Evolutionary conservation across 35 echinoderm and acorn worm species (phyloP).

Genomic region (Lytechinus variegatus): DNA sequence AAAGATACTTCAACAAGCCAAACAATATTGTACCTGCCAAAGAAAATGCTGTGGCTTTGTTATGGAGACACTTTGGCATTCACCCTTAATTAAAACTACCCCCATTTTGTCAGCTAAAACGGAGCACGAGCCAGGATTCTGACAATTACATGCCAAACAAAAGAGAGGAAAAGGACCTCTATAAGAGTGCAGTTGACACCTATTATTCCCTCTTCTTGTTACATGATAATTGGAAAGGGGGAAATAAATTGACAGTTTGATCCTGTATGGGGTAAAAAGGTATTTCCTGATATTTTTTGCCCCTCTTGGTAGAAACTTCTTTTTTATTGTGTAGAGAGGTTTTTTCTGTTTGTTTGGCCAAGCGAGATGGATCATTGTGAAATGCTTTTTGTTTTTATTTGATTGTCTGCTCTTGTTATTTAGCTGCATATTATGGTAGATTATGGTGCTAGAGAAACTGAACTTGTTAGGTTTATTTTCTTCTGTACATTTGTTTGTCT

Average conservation of each 20-base stretch:
- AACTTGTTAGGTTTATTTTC: too few relatives aligned
- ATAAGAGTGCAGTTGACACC: not conserved
- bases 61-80: not conserved
- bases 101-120: not conserved
- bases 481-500: too few relatives aligned
- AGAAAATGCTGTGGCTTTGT: not conserved
- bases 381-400: too few relatives aligned
- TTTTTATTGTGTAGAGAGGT: not conserved
- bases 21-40: not conserved
- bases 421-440: too few relatives aligned
- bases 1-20: not conserved
- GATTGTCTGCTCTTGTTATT: too few relatives aligned
- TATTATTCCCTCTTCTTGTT: not conserved
- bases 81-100: not conserved
- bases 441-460: too few relatives aligned
- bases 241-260: not conserved
- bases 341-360: not conserved
- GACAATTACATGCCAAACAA: not conserved
- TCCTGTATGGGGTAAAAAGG: constrained; percentile 9
- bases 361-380: too few relatives aligned
- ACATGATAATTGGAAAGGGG: not conserved
- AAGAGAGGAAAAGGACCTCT: not conserved
- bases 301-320: too few relatives aligned
- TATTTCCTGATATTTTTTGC: not conserved
- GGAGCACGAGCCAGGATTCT: not conserved